Percentiles rank a stretch among this genome's conserved stretches.
Conservation (phyloP, 2,113 vertebrate genomes). For the human (Homo sapiens) region GRCh38 chr9:77973001-77973500, state of each 20-base stretch:
- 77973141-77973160: constrained; percentile 54
- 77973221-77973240: not conserved
- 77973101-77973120: constrained; percentile 42
- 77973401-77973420: not conserved
- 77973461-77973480: not conserved
- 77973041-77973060: not conserved
- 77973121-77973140: constrained; percentile 40
- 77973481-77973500: not conserved
- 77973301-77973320: rapidly evolving
- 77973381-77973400: not conserved
- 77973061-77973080: constrained; percentile 53
- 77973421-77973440: not conserved
- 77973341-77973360: not conserved
- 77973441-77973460: not conserved
- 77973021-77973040: not conserved
- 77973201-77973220: constrained; percentile 25
- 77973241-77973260: not conserved
- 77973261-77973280: not conserved
- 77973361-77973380: not conserved
- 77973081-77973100: constrained; percentile 50
- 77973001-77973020: not conserved
- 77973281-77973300: not conserved
- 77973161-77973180: not conserved
- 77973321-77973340: not conserved
- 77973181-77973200: constrained; percentile 9